Conservation (phyloP, 2,113 vertebrate species). For the Alexandromys fortis region DNA sequence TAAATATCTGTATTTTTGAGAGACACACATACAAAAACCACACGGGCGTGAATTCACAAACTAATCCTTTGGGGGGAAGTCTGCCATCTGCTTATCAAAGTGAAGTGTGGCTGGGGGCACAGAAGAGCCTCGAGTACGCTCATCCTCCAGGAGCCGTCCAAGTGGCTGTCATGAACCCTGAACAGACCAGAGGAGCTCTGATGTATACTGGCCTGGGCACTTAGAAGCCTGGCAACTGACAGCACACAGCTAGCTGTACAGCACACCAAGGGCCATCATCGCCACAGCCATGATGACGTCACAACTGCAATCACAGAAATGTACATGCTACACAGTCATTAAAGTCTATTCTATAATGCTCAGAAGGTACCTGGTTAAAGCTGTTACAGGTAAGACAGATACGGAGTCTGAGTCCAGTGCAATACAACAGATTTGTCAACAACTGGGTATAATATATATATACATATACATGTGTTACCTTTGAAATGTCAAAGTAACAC, state of each 20-base stretch:
- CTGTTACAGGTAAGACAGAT: slow-evolving; percentile 12
- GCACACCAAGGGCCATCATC: not conserved
- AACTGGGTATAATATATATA: slow-evolving; percentile 47
- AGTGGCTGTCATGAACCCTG: not conserved
- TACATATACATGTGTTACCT: not conserved
- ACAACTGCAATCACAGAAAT: not conserved
- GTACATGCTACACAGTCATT: not conserved
- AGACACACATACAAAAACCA: not conserved
- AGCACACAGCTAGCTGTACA: not conserved
- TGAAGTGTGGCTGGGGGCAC: not conserved
- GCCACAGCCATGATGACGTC: not conserved
- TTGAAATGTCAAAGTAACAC: not conserved
- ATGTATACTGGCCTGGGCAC: slow-evolving; percentile 1
- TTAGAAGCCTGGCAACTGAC: not conserved
- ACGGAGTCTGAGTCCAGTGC: slow-evolving; percentile 49
- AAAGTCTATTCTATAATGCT: slow-evolving; percentile 53
- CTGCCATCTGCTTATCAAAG: not conserved
- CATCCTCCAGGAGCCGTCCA: not conserved
- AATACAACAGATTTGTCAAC: slow-evolving; percentile 27
- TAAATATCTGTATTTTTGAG: slow-evolving; percentile 57
- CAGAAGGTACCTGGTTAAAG: slow-evolving; percentile 73
- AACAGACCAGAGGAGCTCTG: not conserved
- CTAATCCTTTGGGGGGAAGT: not conserved
- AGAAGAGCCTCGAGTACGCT: not conserved
- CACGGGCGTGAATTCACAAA: not conserved